Evolutionary conservation across 2,113 vertebrate species (phyloP), one percentile per base, ranked within the genome.

Genomic region (Forbesichthys papilliferus): DNA sequence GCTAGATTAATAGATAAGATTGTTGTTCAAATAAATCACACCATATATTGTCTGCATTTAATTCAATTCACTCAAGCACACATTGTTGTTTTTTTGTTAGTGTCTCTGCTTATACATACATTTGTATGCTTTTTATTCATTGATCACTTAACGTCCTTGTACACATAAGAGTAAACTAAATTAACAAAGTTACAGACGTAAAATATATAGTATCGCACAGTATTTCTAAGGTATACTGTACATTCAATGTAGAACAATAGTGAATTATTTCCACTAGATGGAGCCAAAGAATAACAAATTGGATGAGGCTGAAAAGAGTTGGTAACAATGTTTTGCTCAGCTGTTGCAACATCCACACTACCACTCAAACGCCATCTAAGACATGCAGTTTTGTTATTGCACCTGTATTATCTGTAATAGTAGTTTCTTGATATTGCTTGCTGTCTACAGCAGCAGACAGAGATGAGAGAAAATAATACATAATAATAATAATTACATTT

Each of bases 251-350:
- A 27, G 53, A 54, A 54, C 49, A 74, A 52, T 47, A 66, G n/a
- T n/a, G 11, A 1, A 3, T 14, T 0, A 9, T 64, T 2, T 52
- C 80, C 87, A 82, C 4, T 61, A 90, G 89, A 73, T 80, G 71
- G 84, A 63, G 74, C 57, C 58, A 79, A 73, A 75, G 14, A 12
- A 60, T 53, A 12, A 2, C 3, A 68, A 13, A 57, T 9, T 0
- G 52, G 42, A 27, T 27, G 27, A 27, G 27, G 27, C 2, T 27
- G 27, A 13, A 20, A 2, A 18, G 36, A 7, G 11, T 9, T 27
- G 27, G 2, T 27, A 27, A 27, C 27, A 42, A 42, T 42, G 4
- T 6, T 42, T 42, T 42, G 4, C 36, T 42, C 36, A 42, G 4
- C 7, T 7, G 36, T 42, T 5, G 36, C 36, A 27, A 27, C 36